Evolutionary conservation across 2,113 vertebrate genomes (phyloP).

Genomic region (Neogobius melanostomus): DNA sequence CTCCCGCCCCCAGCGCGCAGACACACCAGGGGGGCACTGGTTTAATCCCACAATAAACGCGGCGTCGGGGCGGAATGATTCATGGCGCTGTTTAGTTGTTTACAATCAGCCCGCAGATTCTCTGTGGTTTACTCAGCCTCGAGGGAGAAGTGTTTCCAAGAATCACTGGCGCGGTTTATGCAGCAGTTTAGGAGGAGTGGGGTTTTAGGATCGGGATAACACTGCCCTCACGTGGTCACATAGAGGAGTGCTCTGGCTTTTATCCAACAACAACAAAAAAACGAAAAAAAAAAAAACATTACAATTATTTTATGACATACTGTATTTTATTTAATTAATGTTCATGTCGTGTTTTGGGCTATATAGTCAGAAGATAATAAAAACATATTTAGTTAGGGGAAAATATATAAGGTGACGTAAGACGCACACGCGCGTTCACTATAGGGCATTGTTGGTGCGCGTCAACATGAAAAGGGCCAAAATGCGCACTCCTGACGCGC

Average conservation of each 20-base stretch:
- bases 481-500: too few relatives aligned
- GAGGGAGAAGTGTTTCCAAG: slow-evolving; percentile 5
- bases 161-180: slow-evolving; percentile 26
- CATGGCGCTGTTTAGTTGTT: background rate
- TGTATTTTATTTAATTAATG: too few relatives aligned
- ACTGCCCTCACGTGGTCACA: background rate
- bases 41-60: background rate
- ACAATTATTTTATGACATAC: too few relatives aligned
- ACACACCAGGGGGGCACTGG: background rate
- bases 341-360: too few relatives aligned
- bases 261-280: background rate
- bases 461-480: too few relatives aligned
- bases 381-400: too few relatives aligned
- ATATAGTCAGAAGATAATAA: too few relatives aligned
- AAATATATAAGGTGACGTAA: too few relatives aligned
- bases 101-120: slow-evolving; percentile 7
- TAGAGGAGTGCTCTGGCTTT: background rate
- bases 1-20: background rate
- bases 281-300: too few relatives aligned
- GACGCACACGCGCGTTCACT: too few relatives aligned
- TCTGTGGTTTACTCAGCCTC: slow-evolving; percentile 18
- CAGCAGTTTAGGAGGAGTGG: background rate
- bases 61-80: background rate
- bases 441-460: too few relatives aligned
- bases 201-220: background rate